Evolutionary conservation across 2,797 vertebrate species (phyloP).

Genomic region (Lutjanus campechanus): DNA sequence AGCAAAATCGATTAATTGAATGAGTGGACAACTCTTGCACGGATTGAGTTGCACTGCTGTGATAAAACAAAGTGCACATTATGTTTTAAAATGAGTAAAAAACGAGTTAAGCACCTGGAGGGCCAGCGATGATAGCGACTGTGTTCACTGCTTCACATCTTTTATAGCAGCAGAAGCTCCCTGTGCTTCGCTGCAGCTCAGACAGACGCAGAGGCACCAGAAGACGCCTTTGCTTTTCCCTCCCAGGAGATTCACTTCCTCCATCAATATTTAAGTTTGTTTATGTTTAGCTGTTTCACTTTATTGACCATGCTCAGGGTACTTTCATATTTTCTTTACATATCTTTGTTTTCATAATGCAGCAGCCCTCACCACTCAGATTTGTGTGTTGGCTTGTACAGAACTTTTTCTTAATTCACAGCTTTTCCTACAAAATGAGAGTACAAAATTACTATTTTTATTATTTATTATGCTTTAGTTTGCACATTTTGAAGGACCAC

Average conservation of each 20-base stretch:
- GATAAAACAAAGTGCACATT: conserved; percentile 78
- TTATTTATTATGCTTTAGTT: background rate
- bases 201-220: conserved; percentile 67
- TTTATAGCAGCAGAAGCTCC: conserved; percentile 49
- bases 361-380: conserved; percentile 3
- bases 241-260: conserved; percentile 62
- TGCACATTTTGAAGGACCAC: background rate
- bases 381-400: conserved; percentile 23
- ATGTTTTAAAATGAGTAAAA: conserved; percentile 73
- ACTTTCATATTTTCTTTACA: conserved; percentile 42
- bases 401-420: background rate
- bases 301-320: conserved; percentile 58
- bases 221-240: conserved; percentile 52
- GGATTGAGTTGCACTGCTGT: conserved; percentile 79
- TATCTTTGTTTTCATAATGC: conserved; percentile 42
- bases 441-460: background rate
- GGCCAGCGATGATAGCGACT: conserved; percentile 45
- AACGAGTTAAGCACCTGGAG: conserved; percentile 66
- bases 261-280: conserved; percentile 84
- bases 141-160: conserved; percentile 30
- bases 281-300: conserved; percentile 77
- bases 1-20: conserved; percentile 79
- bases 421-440: background rate
- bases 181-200: conserved; percentile 73
- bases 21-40: conserved; percentile 78